Evolutionary conservation across 2,888 invertebrate species (phyloP), one percentile per base, ranked within the genome.

Genomic region (Calephelis perditalis): DNA sequence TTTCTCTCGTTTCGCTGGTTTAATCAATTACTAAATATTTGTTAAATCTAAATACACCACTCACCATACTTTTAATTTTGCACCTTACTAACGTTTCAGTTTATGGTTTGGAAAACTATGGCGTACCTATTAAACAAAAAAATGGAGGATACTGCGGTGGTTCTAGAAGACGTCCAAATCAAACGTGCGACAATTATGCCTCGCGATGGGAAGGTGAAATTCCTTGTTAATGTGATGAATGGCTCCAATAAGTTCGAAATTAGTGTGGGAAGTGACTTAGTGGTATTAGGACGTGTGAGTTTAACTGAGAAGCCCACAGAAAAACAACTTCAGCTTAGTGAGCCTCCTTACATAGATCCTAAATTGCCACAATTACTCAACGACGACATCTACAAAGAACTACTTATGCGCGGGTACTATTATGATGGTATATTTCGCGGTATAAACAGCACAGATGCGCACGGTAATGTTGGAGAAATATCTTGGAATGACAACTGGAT

Each of bases 401-500:
- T 98, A 63, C 92, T 88, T 60, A 90, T 98, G 44, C 92, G 97
- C 70, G 98, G 98, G 2, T 98, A 98, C 83, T 96, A 97, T 78
- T 98, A 98, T 77, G 84, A 89, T 35, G 96, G 96, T 44, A 81
- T 93, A 10, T 98, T 98, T 92, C 93, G 94, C 71, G 98, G 98
- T 57, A 95, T 99, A 69, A 79, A 91, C 15, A 82, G 91, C 44
- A 92, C 96, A 0, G 96, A 97, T 78, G 93, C 95, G 71, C 91
- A 92, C 72, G 96, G 96, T 59, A 81, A 87, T 0, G 82, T 76
- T 67, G 98, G 97, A 52, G 91, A 93, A 73, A 91, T 99, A 67
- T 91, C 92, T 65, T 99, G 98, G 98, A 93, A 93, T 61, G 94
- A 94, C 68, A 96, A 98, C 85, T 99, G 99, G 98, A 94, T 99